Base-by-base conservation (phyloP, 2,797 vertebrate genomes). In the Argya squamiceps region DNA sequence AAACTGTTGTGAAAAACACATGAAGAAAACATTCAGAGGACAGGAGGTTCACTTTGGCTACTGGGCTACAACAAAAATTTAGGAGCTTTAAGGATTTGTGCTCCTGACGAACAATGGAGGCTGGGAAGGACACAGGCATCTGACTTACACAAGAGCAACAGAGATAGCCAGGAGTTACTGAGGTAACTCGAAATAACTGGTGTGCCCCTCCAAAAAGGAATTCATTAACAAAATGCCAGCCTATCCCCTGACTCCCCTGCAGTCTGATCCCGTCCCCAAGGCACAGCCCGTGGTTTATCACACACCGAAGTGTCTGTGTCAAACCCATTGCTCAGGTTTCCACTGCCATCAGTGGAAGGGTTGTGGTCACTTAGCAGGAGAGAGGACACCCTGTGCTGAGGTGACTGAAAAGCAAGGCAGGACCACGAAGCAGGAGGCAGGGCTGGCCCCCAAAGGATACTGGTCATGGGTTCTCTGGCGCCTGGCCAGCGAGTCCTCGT, bases 401-500 rank as follows among this genome's bases (percentile, higher is more conserved):
- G 20, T 12, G 29, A 14, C 43, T 11, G 11, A 24, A 34, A 14
- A 9, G 0, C 30, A 56, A n/a, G 21, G 23, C 76, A 95, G 69
- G 60, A 50, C 37, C 2, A 5, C 2, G 4, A 59, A 13, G 2
- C 46, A 55, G 71, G 63, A 74, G 44, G 24, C 16, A 67, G 60
- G 53, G 34, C 29, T 37, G 15, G 24, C 43, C 43, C 13, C 7
- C 15, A 92, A 98, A 99, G 99, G 99, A 99, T 99, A 99, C 99
- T 99, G 99, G 93, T 99, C 98, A 0, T 99, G 99, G 1, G 99
- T 99, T 5, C 99, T 98, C 95, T 99, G 99, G 71, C 99, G 98
- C 94, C 98, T 99, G 52, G 99, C 99, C 6, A 99, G 98, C 0
- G 99, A 99, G 96, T 99, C 99, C 96, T 99, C 99, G 15, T 99